Percentiles rank a stretch among this genome's conserved stretches.
Conservation (phyloP, 2,113 vertebrate genomes). For the Dicerorhinus sumatrensis region DNA sequence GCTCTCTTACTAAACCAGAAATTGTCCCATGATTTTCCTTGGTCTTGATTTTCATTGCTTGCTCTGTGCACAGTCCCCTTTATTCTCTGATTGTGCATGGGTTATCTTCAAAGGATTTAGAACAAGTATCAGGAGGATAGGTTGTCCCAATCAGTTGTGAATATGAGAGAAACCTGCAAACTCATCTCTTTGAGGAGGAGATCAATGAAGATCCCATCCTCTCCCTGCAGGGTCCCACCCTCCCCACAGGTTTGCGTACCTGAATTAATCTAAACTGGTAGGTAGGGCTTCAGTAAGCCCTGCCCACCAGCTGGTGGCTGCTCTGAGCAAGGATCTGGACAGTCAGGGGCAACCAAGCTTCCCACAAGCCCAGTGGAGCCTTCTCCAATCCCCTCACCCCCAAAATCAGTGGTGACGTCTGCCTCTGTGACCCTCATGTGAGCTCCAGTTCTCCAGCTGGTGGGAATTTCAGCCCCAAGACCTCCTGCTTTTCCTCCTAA, state of each 20-base stretch:
- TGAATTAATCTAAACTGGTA: background rate
- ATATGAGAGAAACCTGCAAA: background rate
- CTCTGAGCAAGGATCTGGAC: background rate
- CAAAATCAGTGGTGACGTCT: background rate
- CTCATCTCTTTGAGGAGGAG: background rate
- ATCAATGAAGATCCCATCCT: background rate
- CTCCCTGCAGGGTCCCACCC: background rate
- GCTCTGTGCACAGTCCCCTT: background rate
- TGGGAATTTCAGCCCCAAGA: background rate
- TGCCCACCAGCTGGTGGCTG: background rate
- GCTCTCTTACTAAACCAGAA: background rate
- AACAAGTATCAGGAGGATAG: background rate
- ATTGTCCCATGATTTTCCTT: background rate
- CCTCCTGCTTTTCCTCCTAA: background rate
- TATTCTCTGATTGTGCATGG: background rate
- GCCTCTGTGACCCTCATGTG: background rate
- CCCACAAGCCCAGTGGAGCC: background rate
- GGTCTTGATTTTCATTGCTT: background rate
- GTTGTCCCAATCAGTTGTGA: background rate
- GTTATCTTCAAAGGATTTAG: background rate
- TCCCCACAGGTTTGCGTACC: background rate
- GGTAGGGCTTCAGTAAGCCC: background rate
- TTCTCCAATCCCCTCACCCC: background rate
- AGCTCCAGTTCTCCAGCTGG: background rate
- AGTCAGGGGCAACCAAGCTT: background rate